These are phyloP conservation scores for Odocoileus virginianus DNA, from an alignment of 2,113 vertebrate genomes.

Conservation along the genomic window DNA sequence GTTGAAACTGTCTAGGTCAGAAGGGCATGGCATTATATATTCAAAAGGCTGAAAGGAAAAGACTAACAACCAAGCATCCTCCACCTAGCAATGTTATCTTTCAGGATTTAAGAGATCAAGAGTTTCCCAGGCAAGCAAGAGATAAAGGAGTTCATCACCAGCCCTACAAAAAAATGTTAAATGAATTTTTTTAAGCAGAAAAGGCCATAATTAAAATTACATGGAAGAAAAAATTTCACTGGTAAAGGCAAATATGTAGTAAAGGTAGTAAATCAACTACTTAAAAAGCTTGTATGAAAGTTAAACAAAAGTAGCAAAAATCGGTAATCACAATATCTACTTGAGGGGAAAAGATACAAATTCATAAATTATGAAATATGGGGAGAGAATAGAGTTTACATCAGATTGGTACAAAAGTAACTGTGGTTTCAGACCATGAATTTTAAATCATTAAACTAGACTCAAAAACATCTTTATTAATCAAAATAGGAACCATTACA, in stretches of 20 bases:
- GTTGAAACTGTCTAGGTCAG: neutral
- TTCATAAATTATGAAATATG: neutral
- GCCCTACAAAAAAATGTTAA: neutral
- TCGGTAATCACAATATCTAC: neutral
- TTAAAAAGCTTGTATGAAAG: neutral
- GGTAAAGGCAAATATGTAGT: neutral
- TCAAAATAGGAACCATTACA: neutral
- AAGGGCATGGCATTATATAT: neutral
- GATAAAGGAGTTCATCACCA: neutral
- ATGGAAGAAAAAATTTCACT: neutral
- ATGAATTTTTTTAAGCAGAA: neutral
- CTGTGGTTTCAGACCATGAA: neutral
- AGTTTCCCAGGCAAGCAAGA: neutral
- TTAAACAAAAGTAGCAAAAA: neutral
- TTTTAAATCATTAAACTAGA: neutral
- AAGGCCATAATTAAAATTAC: neutral
- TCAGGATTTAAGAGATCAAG: neutral
- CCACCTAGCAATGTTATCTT: neutral
- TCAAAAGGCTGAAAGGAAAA: neutral
- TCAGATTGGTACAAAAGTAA: neutral
- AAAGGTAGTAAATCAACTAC: neutral
- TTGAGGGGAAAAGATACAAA: neutral
- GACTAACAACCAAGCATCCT: neutral
- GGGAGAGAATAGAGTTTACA: neutral
- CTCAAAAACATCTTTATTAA: neutral